Conservation (phyloP, 2,113 vertebrate genomes). For the Apistogramma diplotaenia region DNA sequence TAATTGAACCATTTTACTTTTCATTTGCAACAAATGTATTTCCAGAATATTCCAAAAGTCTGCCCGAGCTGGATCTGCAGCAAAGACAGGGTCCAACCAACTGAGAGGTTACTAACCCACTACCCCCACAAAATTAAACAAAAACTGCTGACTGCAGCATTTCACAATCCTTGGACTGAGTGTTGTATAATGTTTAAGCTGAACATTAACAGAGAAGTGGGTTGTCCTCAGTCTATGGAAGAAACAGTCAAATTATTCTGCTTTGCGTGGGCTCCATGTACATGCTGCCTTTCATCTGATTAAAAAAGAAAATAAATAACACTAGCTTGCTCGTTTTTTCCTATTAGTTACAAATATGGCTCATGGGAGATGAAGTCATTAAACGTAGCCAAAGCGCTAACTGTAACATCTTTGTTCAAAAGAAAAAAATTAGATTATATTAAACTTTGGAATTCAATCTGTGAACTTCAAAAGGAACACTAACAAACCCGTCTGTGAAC, state of each 20-base stretch:
- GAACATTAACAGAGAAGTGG: conserved; percentile 42
- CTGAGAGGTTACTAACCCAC: conserved; percentile 25
- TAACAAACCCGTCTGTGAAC: not conserved
- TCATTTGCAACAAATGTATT: not conserved
- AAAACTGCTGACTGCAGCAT: conserved; percentile 29
- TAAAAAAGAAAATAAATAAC: not conserved
- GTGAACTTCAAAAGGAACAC: not conserved
- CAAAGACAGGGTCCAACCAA: not conserved
- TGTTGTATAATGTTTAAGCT: conserved; percentile 1
- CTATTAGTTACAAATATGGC: not conserved
- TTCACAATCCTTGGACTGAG: not conserved
- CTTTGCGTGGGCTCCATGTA: not conserved
- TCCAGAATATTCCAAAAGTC: conserved; percentile 14
- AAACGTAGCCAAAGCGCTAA: not conserved
- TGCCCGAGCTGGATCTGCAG: not conserved
- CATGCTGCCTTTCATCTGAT: not conserved
- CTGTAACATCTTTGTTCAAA: not conserved
- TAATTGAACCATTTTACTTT: not conserved
- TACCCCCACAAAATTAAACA: conserved; percentile 41
- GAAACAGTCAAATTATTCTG: not conserved
- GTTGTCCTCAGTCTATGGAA: not conserved
- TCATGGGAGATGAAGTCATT: not conserved
- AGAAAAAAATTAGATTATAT: not conserved
- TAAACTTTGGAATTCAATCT: not conserved
- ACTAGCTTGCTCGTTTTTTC: not conserved